phyloP scores from a whole-genome alignment of 2,888 invertebrate genomes.

The Lithodes maja region DNA sequence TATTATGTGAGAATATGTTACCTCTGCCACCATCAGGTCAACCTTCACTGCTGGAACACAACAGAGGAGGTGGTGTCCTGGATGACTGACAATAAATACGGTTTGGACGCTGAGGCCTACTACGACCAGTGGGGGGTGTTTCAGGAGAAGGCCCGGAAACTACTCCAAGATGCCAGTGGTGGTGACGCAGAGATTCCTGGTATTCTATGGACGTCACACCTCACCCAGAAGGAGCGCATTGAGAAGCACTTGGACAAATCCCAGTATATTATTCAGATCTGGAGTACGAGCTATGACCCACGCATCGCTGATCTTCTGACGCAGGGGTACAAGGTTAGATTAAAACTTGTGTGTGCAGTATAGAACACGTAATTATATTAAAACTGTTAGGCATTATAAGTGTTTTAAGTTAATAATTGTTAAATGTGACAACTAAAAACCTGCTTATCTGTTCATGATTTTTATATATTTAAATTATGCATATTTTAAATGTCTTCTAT shows the following conservation, averaged over 20 bases:
- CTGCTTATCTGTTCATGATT: too few relatives aligned
- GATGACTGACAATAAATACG: slow-evolving; percentile 44
- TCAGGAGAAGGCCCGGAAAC: slow-evolving; percentile 46
- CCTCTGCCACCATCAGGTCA: slow-evolving; percentile 43
- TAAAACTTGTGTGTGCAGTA: too few relatives aligned
- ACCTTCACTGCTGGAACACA: slow-evolving; percentile 70
- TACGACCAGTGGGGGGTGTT: slow-evolving; percentile 61
- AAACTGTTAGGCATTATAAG: too few relatives aligned
- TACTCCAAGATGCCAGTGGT: slow-evolving; percentile 30
- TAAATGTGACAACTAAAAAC: too few relatives aligned
- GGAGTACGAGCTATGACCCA: slow-evolving; percentile 79
- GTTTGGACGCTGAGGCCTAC: slow-evolving; percentile 47
- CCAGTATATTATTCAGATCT: slow-evolving; percentile 87
- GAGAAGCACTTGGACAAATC: slow-evolving; percentile 80
- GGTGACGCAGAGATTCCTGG: slow-evolving; percentile 37
- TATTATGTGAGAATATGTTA: too few relatives aligned
- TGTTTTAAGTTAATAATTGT: too few relatives aligned
- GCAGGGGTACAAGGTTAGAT: slow-evolving; percentile 80
- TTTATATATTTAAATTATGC: too few relatives aligned
- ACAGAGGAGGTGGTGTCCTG: slow-evolving; percentile 57
- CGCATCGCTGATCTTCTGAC: slow-evolving; percentile 81
- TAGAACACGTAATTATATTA: too few relatives aligned
- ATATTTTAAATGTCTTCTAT: too few relatives aligned
- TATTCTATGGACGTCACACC: slow-evolving; percentile 71
- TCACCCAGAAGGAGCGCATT: slow-evolving; percentile 64